Percentiles rank a stretch among this genome's conserved stretches.
Conservation (phyloP, 2,113 vertebrate genomes). For the Sinocyclocheilus anophthalmus region DNA sequence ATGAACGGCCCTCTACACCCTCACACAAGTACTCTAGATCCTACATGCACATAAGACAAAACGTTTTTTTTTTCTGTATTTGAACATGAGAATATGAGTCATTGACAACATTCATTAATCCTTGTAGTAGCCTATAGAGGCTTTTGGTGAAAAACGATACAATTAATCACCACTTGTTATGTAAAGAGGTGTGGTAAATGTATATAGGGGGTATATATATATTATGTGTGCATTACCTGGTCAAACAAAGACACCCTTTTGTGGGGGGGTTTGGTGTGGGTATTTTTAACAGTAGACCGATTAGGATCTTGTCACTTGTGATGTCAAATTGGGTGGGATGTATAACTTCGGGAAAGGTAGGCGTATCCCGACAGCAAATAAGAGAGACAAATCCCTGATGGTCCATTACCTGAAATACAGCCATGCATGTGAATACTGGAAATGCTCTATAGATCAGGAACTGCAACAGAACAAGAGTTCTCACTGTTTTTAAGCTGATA, state of each 20-base stretch:
- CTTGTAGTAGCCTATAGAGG: background rate
- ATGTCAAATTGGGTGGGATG: slow-evolving; percentile 76
- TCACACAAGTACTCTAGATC: slow-evolving; percentile 81
- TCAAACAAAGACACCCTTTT: slow-evolving; percentile 76
- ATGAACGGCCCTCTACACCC: slow-evolving; percentile 78
- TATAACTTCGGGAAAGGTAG: slow-evolving; percentile 71
- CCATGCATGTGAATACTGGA: background rate
- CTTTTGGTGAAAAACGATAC: background rate
- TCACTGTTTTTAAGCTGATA: background rate
- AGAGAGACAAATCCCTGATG: slow-evolving; percentile 80
- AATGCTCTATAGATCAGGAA: background rate
- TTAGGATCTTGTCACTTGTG: slow-evolving; percentile 71
- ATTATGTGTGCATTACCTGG: slow-evolving; percentile 67
- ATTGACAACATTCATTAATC: background rate
- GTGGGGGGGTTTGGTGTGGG: too few species aligned
- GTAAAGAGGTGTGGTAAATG: slow-evolving; percentile 1
- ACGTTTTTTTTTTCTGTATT: background rate
- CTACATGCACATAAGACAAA: slow-evolving; percentile 54
- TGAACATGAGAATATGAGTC: background rate
- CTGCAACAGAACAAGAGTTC: background rate
- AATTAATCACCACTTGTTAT: background rate
- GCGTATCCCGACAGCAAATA: slow-evolving; percentile 80
- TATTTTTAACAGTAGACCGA: too few species aligned
- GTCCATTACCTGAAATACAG: slow-evolving; percentile 74
- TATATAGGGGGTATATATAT: too few species aligned